Evolutionary conservation across 2,797 vertebrate genomes (phyloP).

Genomic region (Tauraco hartlaubi): DNA sequence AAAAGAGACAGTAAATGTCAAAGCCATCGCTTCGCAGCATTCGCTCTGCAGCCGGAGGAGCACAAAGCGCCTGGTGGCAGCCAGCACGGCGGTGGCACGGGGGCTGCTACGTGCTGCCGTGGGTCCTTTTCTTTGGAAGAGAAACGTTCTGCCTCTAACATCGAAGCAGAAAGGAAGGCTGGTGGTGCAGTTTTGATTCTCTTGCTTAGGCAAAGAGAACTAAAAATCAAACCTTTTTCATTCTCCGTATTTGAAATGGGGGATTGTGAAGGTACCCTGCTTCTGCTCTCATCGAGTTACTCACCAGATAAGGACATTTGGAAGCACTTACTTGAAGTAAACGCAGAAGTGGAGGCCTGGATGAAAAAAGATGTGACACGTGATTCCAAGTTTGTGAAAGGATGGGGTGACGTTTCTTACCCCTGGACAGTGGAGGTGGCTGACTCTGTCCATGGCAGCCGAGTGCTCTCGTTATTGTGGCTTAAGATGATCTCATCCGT

Average conservation of each 20-base stretch:
- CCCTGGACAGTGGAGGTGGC: slow-evolving; percentile 19
- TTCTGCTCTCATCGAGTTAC: fast-evolving
- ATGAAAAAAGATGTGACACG: not conserved
- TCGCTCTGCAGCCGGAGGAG: not conserved
- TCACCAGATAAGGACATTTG: not conserved
- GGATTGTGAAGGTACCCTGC: not conserved
- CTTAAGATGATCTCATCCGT: slow-evolving; percentile 13
- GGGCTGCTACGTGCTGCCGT: not conserved
- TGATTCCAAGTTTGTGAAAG: not conserved
- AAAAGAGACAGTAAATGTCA: slow-evolving; percentile 15
- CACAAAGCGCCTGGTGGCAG: not conserved
- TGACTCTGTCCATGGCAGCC: not conserved
- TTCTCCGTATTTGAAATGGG: not conserved
- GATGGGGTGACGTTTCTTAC: not conserved
- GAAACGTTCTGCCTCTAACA: not conserved
- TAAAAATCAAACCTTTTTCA: not conserved
- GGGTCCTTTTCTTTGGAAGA: not conserved
- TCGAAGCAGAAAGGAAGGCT: not conserved
- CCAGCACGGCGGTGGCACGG: fast-evolving
- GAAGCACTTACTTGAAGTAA: not conserved
- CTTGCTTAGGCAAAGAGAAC: not conserved
- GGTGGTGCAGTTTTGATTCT: not conserved
- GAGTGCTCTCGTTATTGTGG: not conserved
- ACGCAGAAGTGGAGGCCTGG: not conserved
- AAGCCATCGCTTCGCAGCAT: not conserved